Base-by-base conservation (phyloP, 2,888 invertebrate species). In the Priocnemis perturbator region DNA sequence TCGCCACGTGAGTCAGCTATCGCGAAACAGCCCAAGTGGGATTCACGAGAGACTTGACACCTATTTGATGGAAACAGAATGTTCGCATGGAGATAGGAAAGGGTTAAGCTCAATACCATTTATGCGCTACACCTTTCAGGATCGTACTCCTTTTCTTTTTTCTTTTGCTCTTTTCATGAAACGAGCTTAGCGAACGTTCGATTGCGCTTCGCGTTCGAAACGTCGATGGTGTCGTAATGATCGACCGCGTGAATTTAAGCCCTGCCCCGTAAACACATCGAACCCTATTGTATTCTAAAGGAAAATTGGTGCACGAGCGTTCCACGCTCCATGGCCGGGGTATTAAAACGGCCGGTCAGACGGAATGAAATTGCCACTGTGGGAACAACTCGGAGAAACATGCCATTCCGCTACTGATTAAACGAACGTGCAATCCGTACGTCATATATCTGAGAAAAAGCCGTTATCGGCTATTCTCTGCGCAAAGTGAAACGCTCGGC, bases 321-420 rank as follows among this genome's bases (percentile, higher is more conserved):
- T 37, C 11, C 66, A 15, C 37, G 37, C 19, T 63, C 48, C 55
- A 66, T 62, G 63, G 50, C 23, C 48, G 62, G 61, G 48, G 63
- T 63, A 67, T 67, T 67, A 67, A 56, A 55, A 55, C 62, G 63
- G 23, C 48, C 56, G 26, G 47, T 61, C 52, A 26, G 26, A 26
- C 26, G 37, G 37, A 37, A 37, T 37, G 37, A 37, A 37, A 37
- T 37, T 37, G 37, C 37, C 37, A 37, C 37, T 37, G 11, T 37
- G 37, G 37, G 37, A 37, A 37, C 37, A 11, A 37, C 37, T 37
- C 37, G 37, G 37, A 37, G 37, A 37, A 37, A 37, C 37, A 37
- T 11, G 37, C 37, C 37, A 11, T 37, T 37, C 37, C 7, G 37
- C 37, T 11, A 11, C 37, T 37, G 37, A 37, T 37, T 37, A 37